Percentiles rank a stretch among this genome's conserved stretches.
Conservation (phyloP, 2,888 invertebrate genomes). For the Tetropium fuscum region DNA sequence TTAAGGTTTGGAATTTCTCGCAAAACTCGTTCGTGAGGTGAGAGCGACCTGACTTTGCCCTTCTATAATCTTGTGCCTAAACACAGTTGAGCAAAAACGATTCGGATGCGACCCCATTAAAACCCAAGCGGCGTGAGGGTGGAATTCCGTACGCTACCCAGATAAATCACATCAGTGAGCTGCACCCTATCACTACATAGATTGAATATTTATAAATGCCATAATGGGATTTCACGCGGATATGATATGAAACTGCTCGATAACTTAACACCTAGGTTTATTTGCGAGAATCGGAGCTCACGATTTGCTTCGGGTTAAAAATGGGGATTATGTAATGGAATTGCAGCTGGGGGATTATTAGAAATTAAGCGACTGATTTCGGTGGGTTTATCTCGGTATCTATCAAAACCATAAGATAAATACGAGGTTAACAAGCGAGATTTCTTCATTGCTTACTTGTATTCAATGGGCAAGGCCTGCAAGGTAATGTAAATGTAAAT, state of each 20-base stretch:
- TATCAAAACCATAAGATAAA: too few relatives aligned
- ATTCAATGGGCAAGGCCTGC: too few relatives aligned
- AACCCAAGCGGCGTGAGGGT: background rate
- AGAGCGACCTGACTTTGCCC: too few relatives aligned
- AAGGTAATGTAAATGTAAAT: too few relatives aligned
- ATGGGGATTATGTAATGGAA: conserved; percentile 11
- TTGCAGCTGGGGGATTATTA: conserved; percentile 1
- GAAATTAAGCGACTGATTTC: background rate
- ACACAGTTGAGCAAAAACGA: too few relatives aligned
- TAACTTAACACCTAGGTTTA: conserved; percentile 26
- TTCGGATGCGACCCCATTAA: background rate
- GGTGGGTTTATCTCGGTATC: too few relatives aligned
- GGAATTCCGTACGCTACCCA: conserved; percentile 23
- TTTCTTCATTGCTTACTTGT: too few relatives aligned
- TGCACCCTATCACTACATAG: conserved; percentile 31
- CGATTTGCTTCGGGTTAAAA: conserved; percentile 1
- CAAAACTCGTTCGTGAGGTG: too few relatives aligned
- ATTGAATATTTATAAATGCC: conserved; percentile 37
- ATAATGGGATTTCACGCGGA: conserved; percentile 31
- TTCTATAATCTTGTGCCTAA: too few relatives aligned
- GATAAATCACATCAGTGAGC: conserved; percentile 32
- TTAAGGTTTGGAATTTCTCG: too few relatives aligned
- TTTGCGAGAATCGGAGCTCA: conserved; percentile 20
- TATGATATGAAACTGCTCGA: conserved; percentile 27
- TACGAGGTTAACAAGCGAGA: too few relatives aligned